Conservation (phyloP, 2,113 vertebrate species). For the Rynchops niger region DNA sequence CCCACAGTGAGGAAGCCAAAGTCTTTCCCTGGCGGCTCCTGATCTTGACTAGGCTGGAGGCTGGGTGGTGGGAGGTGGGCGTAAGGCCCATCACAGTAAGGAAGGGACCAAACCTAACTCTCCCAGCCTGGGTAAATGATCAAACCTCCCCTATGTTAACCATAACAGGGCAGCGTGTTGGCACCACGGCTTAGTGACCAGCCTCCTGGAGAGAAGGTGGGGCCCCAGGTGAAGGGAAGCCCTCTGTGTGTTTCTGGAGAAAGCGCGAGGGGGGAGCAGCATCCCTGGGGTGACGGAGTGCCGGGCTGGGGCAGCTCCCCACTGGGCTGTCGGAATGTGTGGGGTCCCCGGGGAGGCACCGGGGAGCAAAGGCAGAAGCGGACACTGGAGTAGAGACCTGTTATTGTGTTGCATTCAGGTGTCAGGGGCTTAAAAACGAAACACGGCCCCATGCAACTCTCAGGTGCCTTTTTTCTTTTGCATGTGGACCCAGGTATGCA, state of each 20-base stretch:
- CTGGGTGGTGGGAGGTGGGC: not conserved
- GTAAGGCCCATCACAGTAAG: not conserved
- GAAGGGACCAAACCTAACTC: not conserved
- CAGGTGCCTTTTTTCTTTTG: not conserved
- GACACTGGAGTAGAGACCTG: accelerated
- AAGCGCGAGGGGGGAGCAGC: accelerated
- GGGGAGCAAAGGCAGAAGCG: not conserved
- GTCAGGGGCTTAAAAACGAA: not conserved
- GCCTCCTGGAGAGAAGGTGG: not conserved
- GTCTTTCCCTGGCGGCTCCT: not conserved
- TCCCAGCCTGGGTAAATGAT: not conserved
- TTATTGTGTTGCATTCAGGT: not conserved
- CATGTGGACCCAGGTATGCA: not conserved
- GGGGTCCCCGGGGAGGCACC: not conserved
- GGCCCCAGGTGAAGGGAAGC: not conserved
- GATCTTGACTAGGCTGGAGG: not conserved
- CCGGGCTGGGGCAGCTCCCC: not conserved
- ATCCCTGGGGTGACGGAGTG: not conserved
- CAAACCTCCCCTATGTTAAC: not conserved
- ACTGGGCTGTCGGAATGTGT: not conserved
- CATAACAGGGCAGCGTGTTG: not conserved
- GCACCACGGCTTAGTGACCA: not conserved
- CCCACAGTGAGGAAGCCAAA: not conserved
- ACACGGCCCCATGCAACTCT: not conserved
- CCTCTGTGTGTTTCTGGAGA: not conserved